A percentile compares a stretch with the other conserved stretches of the same genome.
These are phyloP conservation scores for Mythimna loreyi DNA, from an alignment of 2,888 invertebrate species.

Conservation along the genomic window DNA sequence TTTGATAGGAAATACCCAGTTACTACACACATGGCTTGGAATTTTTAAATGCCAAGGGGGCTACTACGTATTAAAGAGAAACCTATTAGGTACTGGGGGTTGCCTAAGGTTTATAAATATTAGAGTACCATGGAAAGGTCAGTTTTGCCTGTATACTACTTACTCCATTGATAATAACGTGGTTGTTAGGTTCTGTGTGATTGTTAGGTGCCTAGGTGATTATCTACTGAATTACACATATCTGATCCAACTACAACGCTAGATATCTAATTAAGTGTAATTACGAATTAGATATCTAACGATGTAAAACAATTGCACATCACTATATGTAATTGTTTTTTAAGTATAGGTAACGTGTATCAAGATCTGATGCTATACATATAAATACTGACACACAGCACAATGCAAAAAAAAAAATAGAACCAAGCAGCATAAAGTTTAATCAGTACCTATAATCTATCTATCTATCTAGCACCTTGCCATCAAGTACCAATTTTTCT, in stretches of 20 bases:
- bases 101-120: conserved; percentile 23
- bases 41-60: conserved; percentile 8
- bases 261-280: not conserved
- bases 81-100: not conserved
- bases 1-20: conserved; percentile 16
- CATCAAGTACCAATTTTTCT: no score
- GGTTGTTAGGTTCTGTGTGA: not conserved
- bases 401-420: no score
- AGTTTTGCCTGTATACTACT: not conserved
- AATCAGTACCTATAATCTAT: no score
- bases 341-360: not conserved
- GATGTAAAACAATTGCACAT: no score
- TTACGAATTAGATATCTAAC: no score
- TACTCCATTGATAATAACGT: not conserved
- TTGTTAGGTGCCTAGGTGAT: not conserved
- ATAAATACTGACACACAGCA: no score
- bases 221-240: not conserved
- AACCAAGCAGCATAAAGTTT: no score
- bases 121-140: conserved; percentile 14
- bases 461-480: no score
- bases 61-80: not conserved
- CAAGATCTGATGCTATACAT: not conserved
- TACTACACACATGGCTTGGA: conserved; percentile 4
- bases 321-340: not conserved
- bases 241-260: not conserved